Evolutionary conservation across 92 coral and sea anemone species (phyloP), one percentile per base, ranked within the genome.

Genomic region (Montipora capitata): DNA sequence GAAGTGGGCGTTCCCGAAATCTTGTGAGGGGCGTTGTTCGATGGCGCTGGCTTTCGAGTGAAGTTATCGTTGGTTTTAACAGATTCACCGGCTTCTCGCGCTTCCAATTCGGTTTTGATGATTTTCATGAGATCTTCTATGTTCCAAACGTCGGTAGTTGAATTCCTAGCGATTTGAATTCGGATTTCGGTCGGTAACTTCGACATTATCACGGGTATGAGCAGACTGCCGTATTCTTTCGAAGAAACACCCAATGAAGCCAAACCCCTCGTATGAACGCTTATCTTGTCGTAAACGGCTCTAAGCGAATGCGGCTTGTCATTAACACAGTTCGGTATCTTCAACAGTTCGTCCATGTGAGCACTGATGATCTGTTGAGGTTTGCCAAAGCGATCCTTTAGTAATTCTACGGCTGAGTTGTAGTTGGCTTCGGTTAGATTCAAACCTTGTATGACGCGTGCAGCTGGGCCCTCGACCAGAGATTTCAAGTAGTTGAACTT

Each of bases 181-280:
- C 8, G 70, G 8, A 86, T 83, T 40, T 91, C 86, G 8, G 61
- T 48, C 0, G 95, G 92, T 0, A 88, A 14, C 16, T 92, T 92
- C 2, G 89, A 72, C 95, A 87, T 87, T 0, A 70, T 40, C 18
- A 92, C 67, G 3, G 80, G 92, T 16, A 88, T 75, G 0, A 89
- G 65, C 39, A 92, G n/a, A 42, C 92, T 92, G 4, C 95, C 87
- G 64, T 92, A 88, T 67, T 92, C 73, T 13, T 80, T 74, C 0
- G 92, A 0, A 8, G 91, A 68, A 1, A 91, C 89, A 2, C 87
- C 88, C 15, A 79, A 65, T 5, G 95, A 66, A 0, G 84, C 62
- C 44, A 92, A 62, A 7, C 95, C 92, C 18, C 95, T 82, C 45
- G 79, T 61, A 63, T 92, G 89, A 42, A 92, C 90, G 58, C 77